Evolutionary conservation across 2,113 vertebrate genomes (phyloP).

Genomic region (Perca flavescens): DNA sequence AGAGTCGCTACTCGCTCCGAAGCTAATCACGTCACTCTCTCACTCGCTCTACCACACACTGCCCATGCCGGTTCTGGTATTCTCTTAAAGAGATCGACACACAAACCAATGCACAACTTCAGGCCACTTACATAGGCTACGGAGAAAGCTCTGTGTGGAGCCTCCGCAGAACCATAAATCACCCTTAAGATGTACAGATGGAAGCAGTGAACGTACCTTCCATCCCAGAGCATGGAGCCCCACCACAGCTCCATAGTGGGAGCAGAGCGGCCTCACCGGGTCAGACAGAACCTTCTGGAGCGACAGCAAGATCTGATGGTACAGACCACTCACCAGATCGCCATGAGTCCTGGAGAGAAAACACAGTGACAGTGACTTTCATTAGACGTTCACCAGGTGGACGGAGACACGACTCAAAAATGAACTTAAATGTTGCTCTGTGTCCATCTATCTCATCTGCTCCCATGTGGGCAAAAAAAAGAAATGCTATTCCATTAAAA

Average conservation of each 20-base stretch:
- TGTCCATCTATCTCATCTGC: neutral
- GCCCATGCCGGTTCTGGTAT: too few species aligned
- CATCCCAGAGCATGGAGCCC: conserved; percentile 93
- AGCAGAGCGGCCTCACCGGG: conserved; percentile 93
- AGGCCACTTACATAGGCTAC: too few species aligned
- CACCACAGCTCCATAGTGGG: conserved; percentile 94
- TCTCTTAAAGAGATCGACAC: too few species aligned
- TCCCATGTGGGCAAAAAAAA: too few species aligned
- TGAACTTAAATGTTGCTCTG: neutral
- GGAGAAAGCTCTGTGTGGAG: too few species aligned
- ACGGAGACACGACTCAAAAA: neutral
- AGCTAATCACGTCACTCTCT: too few species aligned
- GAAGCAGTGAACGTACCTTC: conserved; percentile 83
- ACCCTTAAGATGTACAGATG: neutral
- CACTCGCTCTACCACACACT: too few species aligned
- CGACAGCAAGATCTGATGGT: conserved; percentile 92
- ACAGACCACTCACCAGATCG: conserved; percentile 90
- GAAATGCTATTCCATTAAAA: too few species aligned
- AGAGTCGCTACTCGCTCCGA: too few species aligned
- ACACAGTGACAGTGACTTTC: neutral
- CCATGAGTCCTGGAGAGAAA: conserved; percentile 88
- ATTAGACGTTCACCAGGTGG: neutral
- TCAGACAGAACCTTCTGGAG: conserved; percentile 95
- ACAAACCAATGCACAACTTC: too few species aligned
- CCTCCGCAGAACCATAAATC: too few species aligned